These are phyloP conservation scores for Listronotus oregonensis DNA, from an alignment of 1,140 invertebrate species.

Conservation along the genomic window DNA sequence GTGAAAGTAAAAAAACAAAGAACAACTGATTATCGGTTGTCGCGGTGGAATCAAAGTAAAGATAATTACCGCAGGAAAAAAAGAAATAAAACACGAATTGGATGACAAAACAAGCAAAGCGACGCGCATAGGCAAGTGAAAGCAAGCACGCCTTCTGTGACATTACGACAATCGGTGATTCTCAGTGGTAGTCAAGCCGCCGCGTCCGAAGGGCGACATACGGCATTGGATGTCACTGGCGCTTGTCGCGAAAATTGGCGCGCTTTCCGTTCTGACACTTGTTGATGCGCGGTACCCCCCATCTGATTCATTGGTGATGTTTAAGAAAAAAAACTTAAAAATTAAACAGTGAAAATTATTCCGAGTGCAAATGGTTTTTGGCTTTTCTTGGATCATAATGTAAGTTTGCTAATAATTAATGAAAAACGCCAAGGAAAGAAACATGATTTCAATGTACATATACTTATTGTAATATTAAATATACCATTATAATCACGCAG, in stretches of 20 bases:
- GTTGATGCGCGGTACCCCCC: constrained; percentile 8
- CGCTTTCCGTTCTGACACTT: constrained; percentile 25
- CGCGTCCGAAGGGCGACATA: constrained; percentile 42
- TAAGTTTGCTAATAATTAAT: no score
- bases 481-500: no score
- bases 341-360: background rate
- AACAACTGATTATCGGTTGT: background rate
- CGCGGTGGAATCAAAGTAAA: constrained; percentile 1
- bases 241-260: constrained; percentile 21
- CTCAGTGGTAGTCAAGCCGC: constrained; percentile 50
- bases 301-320: background rate
- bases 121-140: constrained; percentile 49
- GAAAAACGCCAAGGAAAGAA: no score
- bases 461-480: no score
- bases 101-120: constrained; percentile 24
- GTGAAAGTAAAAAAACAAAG: no score
- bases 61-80: constrained; percentile 14
- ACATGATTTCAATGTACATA: no score
- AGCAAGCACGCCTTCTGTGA: constrained; percentile 53
- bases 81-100: constrained; percentile 20
- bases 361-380: no score
- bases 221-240: constrained; percentile 34
- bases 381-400: no score
- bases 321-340: no score
- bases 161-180: constrained; percentile 51